These are phyloP conservation scores for Hemitrygon akajei DNA, from an alignment of 2,797 vertebrate genomes.

Conservation along the genomic window DNA sequence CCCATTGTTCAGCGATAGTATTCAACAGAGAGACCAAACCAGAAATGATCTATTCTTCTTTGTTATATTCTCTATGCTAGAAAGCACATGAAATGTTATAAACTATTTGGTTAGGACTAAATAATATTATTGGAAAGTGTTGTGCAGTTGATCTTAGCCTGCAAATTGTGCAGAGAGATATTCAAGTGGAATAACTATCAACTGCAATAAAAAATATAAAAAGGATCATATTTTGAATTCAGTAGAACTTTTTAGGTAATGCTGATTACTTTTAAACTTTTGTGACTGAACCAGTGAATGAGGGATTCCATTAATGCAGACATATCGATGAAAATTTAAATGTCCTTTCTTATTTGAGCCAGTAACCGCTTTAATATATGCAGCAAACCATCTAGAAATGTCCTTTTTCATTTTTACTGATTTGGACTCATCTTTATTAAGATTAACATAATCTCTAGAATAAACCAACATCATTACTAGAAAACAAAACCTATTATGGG, in stretches of 20 bases:
- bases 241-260: neutral
- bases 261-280: constrained; percentile 7
- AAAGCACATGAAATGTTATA: neutral
- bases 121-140: neutral
- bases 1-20: neutral
- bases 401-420: constrained; percentile 3
- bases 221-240: neutral
- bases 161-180: neutral
- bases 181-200: neutral
- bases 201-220: neutral
- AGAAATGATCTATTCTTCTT: neutral
- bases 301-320: neutral
- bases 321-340: neutral
- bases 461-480: neutral
- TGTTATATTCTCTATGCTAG: neutral
- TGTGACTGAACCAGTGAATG: neutral
- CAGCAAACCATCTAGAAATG: neutral
- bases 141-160: neutral
- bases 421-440: neutral
- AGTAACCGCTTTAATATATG: neutral
- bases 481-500: neutral
- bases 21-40: neutral
- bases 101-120: neutral
- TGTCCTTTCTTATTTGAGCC: neutral
- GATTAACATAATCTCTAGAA: neutral